Base-by-base conservation (phyloP, 2,888 invertebrate species). In the Drosophila kanekoi region DNA sequence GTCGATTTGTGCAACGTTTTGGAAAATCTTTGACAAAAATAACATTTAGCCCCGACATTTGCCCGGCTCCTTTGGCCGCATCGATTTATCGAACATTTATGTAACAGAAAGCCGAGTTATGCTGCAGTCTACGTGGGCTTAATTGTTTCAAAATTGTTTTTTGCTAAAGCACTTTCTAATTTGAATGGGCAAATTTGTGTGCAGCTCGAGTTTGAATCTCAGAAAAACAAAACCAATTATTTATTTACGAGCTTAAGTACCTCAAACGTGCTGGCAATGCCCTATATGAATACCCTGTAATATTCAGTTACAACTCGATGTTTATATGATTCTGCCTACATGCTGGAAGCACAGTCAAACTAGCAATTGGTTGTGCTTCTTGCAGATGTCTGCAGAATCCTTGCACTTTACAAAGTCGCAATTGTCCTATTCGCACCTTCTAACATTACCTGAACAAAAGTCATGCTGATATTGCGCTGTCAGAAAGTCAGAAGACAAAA, bases 11-110 rank as follows among this genome's bases (percentile, higher is more conserved):
- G 80, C 86, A 86, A 56, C 87, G 85, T 80, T 80, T 89, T 89
- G 86, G 86, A 86, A 86, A 86, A 84, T 89, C 89, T 84, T 89
- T 73, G 49, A 71, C 71, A 68, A 74, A 85, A 87, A 81, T 76
- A 87, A 79, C 87, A 66, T 79, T 54, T 63, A 57, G 49, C 65
- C 65, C 8, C 41, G 49, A 28, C 57, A 40, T 45, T 35, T 40
- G 52, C 38, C n/a, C 33, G 18, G 54, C 44, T 56, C 18, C 61
- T 14, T 33, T 40, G 51, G 43, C 40, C 68, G 8, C 64, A 83
- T 83, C 81, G 87, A 81, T 81, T 86, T 83, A 82, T 82, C 57
- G 74, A 73, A 59, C 83, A 82, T 72, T 77, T 73, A 64, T 48
- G 41, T 10, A 43, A 6, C 51, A 9, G 32, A 18, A 66, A 43